Percentiles rank a stretch among this genome's conserved stretches.
Evolutionary conservation across 2,888 invertebrate genomes (phyloP).

Genomic region (Ypsolopha sequella): DNA sequence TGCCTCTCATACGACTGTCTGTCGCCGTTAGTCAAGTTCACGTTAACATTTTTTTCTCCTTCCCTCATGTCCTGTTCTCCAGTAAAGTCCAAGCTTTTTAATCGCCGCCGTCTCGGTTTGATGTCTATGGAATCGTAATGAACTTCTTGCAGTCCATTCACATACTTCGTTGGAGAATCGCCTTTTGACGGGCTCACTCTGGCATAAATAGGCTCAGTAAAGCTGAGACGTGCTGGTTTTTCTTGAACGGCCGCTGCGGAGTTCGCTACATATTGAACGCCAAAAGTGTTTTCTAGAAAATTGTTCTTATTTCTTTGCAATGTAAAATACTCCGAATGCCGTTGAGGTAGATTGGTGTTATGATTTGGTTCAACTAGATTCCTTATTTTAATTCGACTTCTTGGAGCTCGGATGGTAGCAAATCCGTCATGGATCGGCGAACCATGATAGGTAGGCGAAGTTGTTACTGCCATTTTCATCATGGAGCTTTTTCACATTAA

Average conservation of each 20-base stretch:
- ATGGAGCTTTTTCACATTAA: not conserved
- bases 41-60: conserved; percentile 42
- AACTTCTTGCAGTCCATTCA: conserved; percentile 41
- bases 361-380: conserved; percentile 57
- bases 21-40: conserved; percentile 51
- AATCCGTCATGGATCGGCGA: conserved; percentile 86
- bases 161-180: conserved; percentile 45
- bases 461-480: conserved; percentile 49
- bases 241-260: conserved; percentile 24
- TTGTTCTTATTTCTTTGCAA: conserved; percentile 51
- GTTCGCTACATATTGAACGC: conserved; percentile 47
- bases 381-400: conserved; percentile 62
- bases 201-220: conserved; percentile 61
- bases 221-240: conserved; percentile 47
- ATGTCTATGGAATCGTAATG: conserved; percentile 65
- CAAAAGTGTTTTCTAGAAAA: conserved; percentile 50
- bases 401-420: conserved; percentile 83
- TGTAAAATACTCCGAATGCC: conserved; percentile 65
- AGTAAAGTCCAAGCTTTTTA: conserved; percentile 53
- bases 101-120: conserved; percentile 54
- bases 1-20: conserved; percentile 47
- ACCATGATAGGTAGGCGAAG: conserved; percentile 54
- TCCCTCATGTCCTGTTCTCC: conserved; percentile 36
- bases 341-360: conserved; percentile 53
- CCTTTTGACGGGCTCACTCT: conserved; percentile 55